phyloP scores from a whole-genome alignment of 64 coral and sea anemone species.

The Orbicella faveolata region DNA sequence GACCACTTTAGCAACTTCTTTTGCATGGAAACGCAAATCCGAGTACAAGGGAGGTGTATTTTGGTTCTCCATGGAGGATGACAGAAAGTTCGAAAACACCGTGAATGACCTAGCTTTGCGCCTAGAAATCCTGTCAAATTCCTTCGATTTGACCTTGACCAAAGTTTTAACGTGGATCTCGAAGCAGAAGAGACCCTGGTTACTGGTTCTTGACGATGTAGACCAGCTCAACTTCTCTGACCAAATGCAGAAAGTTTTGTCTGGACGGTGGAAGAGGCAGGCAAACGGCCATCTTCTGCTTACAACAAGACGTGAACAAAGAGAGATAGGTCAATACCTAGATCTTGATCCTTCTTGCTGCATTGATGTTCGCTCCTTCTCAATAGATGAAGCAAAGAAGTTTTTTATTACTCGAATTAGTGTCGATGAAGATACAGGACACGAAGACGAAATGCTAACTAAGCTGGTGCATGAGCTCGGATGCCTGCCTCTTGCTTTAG shows the following conservation, averaged over 20 bases:
- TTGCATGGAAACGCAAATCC: conserved; percentile 12
- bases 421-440: neutral
- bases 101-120: conserved; percentile 35
- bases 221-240: neutral
- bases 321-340: neutral
- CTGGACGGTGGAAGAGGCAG: neutral
- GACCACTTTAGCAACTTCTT: conserved; percentile 46
- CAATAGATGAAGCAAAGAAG: neutral
- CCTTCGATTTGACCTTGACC: conserved; percentile 4
- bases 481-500: conserved; percentile 47
- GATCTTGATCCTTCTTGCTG: neutral
- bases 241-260: neutral
- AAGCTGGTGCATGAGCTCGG: conserved; percentile 35
- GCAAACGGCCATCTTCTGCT: neutral
- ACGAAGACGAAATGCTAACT: neutral
- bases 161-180: neutral
- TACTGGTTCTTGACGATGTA: neutral
- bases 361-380: neutral
- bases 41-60: conserved; percentile 37
- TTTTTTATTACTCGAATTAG: neutral
- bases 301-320: neutral
- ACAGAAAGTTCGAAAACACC: conserved; percentile 32
- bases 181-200: neutral
- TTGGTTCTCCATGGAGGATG: conserved; percentile 59
- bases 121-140: conserved; percentile 4